phyloP scores from a whole-genome alignment of 2,888 invertebrate genomes.

The Zootermopsis nevadensis region DNA sequence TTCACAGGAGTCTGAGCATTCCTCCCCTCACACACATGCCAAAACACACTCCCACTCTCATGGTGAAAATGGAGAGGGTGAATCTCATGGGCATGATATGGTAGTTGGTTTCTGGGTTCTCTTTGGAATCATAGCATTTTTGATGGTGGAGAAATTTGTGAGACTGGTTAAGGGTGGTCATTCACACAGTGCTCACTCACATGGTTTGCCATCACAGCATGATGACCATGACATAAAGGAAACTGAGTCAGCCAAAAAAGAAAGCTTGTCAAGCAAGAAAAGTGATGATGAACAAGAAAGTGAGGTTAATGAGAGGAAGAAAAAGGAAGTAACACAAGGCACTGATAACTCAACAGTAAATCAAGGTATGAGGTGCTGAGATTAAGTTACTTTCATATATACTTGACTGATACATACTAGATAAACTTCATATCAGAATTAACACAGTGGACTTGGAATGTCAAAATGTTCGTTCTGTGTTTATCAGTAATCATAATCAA shows the following conservation, averaged over 20 bases:
- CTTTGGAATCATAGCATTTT: conserved; percentile 90
- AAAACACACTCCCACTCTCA: conserved; percentile 70
- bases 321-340: not conserved
- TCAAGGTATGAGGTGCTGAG: not conserved
- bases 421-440: too few relatives aligned
- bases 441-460: too few relatives aligned
- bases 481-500: too few relatives aligned
- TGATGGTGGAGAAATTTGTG: conserved; percentile 93
- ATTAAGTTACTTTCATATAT: too few relatives aligned
- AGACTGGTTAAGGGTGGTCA: conserved; percentile 89
- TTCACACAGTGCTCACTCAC: conserved; percentile 66
- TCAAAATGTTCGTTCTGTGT: too few relatives aligned
- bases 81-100: conserved; percentile 78
- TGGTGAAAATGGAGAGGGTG: conserved; percentile 64
- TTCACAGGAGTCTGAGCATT: conserved; percentile 59
- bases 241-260: conserved; percentile 54
- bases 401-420: too few relatives aligned
- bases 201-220: not conserved
- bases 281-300: not conserved
- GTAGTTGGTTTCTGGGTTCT: conserved; percentile 95
- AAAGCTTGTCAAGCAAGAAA: not conserved
- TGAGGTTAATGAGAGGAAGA: not conserved
- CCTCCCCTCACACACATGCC: conserved; percentile 59
- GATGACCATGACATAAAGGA: conserved; percentile 34
- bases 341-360: not conserved